phyloP scores from a whole-genome alignment of 2,113 vertebrate genomes.

The Podarcis muralis region DNA sequence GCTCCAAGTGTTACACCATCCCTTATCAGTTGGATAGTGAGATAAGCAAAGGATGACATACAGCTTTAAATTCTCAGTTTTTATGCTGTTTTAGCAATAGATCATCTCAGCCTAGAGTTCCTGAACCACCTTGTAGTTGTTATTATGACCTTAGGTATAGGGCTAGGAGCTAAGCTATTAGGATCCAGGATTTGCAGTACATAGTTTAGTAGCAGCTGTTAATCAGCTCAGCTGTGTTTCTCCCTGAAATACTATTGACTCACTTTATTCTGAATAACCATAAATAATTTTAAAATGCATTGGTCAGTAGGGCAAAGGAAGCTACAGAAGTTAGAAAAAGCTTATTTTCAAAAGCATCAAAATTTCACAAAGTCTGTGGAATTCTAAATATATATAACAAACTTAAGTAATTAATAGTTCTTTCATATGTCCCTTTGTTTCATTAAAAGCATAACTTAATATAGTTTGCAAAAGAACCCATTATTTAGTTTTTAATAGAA shows the following conservation, averaged over 20 bases:
- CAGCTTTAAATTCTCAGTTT: neutral
- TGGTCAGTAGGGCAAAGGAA: neutral
- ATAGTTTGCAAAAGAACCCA: neutral
- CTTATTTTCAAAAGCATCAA: neutral
- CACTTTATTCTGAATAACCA: neutral
- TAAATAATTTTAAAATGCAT: neutral
- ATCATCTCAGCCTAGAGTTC: neutral
- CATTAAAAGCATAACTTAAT: constrained; percentile 15
- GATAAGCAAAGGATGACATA: neutral
- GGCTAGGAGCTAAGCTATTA: neutral
- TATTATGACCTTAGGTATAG: neutral
- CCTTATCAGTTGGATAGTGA: neutral
- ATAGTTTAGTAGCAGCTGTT: neutral
- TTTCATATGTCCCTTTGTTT: constrained; percentile 1
- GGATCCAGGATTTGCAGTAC: no score
- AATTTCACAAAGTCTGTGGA: neutral
- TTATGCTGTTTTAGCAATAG: neutral
- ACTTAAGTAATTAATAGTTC: neutral
- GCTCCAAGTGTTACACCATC: accelerated
- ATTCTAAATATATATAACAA: neutral
- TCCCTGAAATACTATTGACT: neutral
- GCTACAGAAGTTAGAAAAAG: neutral
- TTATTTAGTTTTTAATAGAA: neutral
- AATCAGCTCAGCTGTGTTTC: neutral
- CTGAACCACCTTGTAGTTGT: neutral